Base-by-base conservation (phyloP, 2,113 vertebrate species). In the Cephalopholis sonnerati region DNA sequence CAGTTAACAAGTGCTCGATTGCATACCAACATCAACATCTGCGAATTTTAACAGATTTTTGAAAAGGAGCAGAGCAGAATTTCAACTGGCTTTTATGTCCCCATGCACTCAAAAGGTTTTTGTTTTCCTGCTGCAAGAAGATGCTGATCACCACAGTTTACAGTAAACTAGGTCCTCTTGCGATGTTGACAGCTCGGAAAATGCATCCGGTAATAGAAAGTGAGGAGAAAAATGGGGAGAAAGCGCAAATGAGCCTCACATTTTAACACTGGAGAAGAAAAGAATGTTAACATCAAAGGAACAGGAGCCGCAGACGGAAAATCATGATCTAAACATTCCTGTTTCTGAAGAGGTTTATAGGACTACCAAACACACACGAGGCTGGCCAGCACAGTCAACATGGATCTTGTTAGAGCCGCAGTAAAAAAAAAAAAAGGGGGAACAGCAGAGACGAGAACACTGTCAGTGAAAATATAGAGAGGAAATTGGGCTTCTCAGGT, bases 121-220 rank as follows among this genome's bases (percentile, higher is more conserved):
- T 54, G 8, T 16, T 6, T 68, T 39, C 4, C 9, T 70, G 11
- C 55, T 62, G 57, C 22, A 16, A 41, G 32, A 53, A 79, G 48
- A 65, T 58, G 64, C 71, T 74, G 55, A 69, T 68, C 72, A 63
- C 32, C 16, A 65, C 39, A 77, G 36, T 76, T 68, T 62, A 46
- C 32, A 48, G 20, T 32, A 54, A 75, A 62, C 16, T 6, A 17
- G 48, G 41, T 50, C 17, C 59, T 55, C 29, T 55, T 41, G 55
- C 55, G 29, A 9, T 20, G 59, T 10, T 64, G 68, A 72, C 59
- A 73, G 59, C 59, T 80, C 55, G 46, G 48, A 46, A 55, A 79
- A 72, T 46, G 29, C 44, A 67, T 41, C 11, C 10, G 6, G 53
- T 59, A 18, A 74, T 13, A 51, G 39, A 44, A 81, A 70, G 46